Evolutionary conservation across 2,113 vertebrate genomes (phyloP).

Genomic region (Sebastes fasciatus): DNA sequence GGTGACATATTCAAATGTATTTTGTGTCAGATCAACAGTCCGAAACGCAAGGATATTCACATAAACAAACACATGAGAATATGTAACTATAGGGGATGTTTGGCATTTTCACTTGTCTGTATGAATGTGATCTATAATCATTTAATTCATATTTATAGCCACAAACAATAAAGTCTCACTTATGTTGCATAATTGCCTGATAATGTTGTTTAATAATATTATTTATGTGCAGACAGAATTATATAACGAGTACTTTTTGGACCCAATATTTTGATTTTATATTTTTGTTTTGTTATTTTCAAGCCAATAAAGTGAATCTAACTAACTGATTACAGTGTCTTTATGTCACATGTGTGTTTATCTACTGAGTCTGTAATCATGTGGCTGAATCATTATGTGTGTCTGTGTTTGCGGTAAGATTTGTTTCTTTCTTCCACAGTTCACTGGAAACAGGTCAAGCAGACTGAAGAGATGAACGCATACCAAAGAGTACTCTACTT

Average conservation of each 20-base stretch:
- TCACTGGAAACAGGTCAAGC: constrained; percentile 64
- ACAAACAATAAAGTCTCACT: background rate
- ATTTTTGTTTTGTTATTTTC: background rate
- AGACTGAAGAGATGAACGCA: constrained; percentile 40
- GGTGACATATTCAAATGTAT: background rate
- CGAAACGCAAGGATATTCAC: background rate
- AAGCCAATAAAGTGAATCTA: background rate
- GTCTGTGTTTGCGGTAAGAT: constrained; percentile 19
- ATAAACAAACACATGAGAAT: background rate
- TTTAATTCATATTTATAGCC: background rate
- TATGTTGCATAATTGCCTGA: background rate
- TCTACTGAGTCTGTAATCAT: background rate
- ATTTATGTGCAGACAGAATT: background rate
- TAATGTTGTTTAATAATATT: background rate
- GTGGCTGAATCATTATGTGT: constrained; percentile 1
- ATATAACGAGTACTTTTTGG: background rate
- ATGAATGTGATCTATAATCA: background rate
- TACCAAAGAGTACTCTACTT: constrained; percentile 4
- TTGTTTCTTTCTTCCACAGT: constrained; percentile 40
- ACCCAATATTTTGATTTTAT: background rate
- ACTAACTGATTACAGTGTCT: background rate
- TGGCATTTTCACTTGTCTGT: background rate
- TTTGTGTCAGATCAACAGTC: background rate
- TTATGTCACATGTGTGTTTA: background rate
- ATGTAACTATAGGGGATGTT: background rate